Percentiles rank a stretch among this genome's conserved stretches.
Conservation (phyloP, 2,888 invertebrate genomes). For the Molanna angustata region DNA sequence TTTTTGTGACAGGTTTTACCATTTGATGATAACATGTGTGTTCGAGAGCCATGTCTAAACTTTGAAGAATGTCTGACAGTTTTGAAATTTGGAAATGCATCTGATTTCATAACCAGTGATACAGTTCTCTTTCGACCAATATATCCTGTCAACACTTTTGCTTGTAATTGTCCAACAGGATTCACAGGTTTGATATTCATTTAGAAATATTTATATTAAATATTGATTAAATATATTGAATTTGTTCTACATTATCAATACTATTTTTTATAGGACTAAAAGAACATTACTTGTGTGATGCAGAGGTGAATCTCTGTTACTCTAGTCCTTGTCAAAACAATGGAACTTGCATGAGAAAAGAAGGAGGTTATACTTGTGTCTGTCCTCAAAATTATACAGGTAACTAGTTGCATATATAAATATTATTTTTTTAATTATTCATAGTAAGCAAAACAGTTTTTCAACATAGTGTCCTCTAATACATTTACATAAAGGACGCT, state of each 20-base stretch:
- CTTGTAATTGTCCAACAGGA: slow-evolving; percentile 87
- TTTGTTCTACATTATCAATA: background rate
- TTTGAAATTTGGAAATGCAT: slow-evolving; percentile 89
- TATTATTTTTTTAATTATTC: background rate
- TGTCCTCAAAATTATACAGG: slow-evolving; percentile 79
- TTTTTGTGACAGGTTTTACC: slow-evolving; percentile 67
- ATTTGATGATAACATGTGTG: slow-evolving; percentile 95
- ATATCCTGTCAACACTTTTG: slow-evolving; percentile 90
- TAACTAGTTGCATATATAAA: slow-evolving; percentile 34
- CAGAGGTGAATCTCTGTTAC: slow-evolving; percentile 94
- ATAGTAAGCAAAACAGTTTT: too few relatives aligned
- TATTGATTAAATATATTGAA: background rate
- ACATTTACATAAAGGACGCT: too few relatives aligned
- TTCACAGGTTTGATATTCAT: slow-evolving; percentile 66
- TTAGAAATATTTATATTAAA: background rate
- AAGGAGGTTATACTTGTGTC: slow-evolving; percentile 89
- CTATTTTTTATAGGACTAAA: slow-evolving; percentile 60
- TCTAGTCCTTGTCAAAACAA: slow-evolving; percentile 90
- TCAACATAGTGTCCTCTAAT: too few relatives aligned
- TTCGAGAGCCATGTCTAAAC: slow-evolving; percentile 91
- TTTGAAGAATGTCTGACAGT: slow-evolving; percentile 91
- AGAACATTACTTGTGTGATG: slow-evolving; percentile 91
- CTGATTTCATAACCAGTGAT: slow-evolving; percentile 84
- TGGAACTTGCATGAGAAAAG: slow-evolving; percentile 79
- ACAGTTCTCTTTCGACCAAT: slow-evolving; percentile 92